These are phyloP conservation scores for Myathropa florea DNA, from an alignment of 2,888 invertebrate genomes.

Conservation along the genomic window DNA sequence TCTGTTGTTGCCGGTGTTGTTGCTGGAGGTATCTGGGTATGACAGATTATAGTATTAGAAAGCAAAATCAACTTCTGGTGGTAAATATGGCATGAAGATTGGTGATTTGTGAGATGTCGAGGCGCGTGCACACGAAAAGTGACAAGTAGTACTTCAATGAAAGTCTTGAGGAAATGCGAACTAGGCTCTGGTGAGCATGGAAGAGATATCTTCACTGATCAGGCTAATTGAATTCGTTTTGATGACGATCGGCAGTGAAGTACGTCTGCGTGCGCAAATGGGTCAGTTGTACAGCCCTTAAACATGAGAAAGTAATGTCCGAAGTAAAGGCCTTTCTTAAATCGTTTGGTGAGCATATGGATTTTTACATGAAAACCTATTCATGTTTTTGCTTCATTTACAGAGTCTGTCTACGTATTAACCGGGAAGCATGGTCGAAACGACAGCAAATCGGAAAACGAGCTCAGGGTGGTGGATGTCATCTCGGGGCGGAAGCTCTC, in stretches of 20 bases:
- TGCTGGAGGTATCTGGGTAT: constrained; percentile 20
- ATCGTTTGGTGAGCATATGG: too few relatives aligned
- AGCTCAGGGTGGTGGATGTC: too few relatives aligned
- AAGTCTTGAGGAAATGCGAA: constrained; percentile 41
- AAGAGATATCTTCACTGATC: neutral
- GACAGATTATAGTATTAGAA: constrained; percentile 69
- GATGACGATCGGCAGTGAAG: neutral
- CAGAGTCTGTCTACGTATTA: too few relatives aligned
- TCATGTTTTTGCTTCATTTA: too few relatives aligned
- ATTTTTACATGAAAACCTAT: too few relatives aligned
- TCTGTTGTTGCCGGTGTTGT: constrained; percentile 49
- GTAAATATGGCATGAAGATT: constrained; percentile 58
- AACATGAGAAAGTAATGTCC: neutral
- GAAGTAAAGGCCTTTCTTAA: neutral
- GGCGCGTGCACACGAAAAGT: constrained; percentile 60
- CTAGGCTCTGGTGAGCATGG: neutral
- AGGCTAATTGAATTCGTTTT: neutral
- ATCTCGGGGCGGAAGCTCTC: too few relatives aligned
- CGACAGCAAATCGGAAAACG: too few relatives aligned
- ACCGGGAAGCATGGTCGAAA: too few relatives aligned
- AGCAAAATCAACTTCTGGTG: constrained; percentile 66
- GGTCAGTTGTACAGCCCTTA: neutral
- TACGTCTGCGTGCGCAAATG: neutral
- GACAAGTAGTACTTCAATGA: constrained; percentile 46
- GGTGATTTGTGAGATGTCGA: constrained; percentile 44